Conservation (phyloP, 2,888 invertebrate genomes). For the Drosophila buzzatii region DNA sequence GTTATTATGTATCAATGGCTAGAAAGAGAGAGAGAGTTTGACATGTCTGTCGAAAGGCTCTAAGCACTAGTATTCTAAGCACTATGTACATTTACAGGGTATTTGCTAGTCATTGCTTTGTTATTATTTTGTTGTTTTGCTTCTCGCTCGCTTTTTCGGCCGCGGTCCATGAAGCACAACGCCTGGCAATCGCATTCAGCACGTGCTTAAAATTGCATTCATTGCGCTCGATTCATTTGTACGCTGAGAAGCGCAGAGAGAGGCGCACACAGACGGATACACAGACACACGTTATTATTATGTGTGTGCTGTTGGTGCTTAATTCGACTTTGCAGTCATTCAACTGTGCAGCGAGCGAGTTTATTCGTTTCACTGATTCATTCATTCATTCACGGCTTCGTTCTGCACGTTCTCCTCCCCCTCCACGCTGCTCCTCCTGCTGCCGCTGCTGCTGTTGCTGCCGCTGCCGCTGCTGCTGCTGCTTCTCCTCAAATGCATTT, state of each 20-base stretch:
- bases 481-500: constrained; percentile 49
- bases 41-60: too few species aligned
- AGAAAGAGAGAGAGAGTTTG: too few species aligned
- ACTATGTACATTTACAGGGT: constrained; percentile 5
- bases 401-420: constrained; percentile 34
- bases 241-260: constrained; percentile 35
- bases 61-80: neutral
- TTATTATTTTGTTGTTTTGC: constrained; percentile 2
- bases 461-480: neutral
- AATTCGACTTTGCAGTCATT: constrained; percentile 74
- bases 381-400: constrained; percentile 67
- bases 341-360: constrained; percentile 74
- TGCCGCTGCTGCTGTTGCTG: neutral
- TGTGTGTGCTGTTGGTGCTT: constrained; percentile 41
- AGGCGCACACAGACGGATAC: neutral
- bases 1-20: too few species aligned
- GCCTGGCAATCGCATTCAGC: constrained; percentile 45
- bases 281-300: constrained; percentile 12
- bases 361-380: constrained; percentile 76
- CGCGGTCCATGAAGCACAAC: constrained; percentile 73
- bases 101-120: constrained; percentile 1
- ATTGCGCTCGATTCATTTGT: constrained; percentile 38
- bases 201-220: constrained; percentile 77
- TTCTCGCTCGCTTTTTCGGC: constrained; percentile 52
- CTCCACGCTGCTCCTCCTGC: neutral